Percentiles rank a stretch among this genome's conserved stretches.
These are phyloP conservation scores for Microctonus hyperodae DNA, from an alignment of 2,888 invertebrate genomes.

Conservation along the genomic window DNA sequence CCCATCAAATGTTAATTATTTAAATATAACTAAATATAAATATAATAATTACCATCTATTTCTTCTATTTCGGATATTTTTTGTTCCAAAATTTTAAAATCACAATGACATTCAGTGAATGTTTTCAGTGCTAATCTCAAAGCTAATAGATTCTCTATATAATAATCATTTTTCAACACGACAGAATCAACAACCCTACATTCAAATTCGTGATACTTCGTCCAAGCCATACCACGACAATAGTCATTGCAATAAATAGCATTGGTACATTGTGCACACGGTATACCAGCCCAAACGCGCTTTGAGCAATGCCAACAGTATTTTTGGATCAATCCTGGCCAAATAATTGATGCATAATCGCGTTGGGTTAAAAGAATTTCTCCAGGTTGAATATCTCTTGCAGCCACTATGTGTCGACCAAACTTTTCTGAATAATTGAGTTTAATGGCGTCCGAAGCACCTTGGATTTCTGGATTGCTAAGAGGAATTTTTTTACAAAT, in stretches of 20 bases:
- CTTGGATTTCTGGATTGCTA: slow-evolving; percentile 62
- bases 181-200: background rate
- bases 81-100: background rate
- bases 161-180: too few species aligned
- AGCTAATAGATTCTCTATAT: too few species aligned
- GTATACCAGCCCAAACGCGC: slow-evolving; percentile 68
- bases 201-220: slow-evolving; percentile 63
- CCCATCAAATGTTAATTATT: background rate
- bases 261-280: slow-evolving; percentile 72
- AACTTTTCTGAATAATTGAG: slow-evolving; percentile 67
- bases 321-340: slow-evolving; percentile 65
- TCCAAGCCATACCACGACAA: slow-evolving; percentile 72
- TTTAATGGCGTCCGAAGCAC: slow-evolving; percentile 70
- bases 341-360: slow-evolving; percentile 73
- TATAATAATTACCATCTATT: background rate
- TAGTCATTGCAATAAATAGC: slow-evolving; percentile 72
- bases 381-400: slow-evolving; percentile 73
- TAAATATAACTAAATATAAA: background rate
- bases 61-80: background rate
- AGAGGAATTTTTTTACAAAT: background rate
- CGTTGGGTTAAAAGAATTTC: slow-evolving; percentile 81
- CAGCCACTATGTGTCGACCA: slow-evolving; percentile 77
- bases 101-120: background rate
- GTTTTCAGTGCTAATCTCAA: slow-evolving; percentile 8
- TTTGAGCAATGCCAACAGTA: slow-evolving; percentile 77